Conservation (phyloP, 2,113 vertebrate genomes). For the Chaenocephalus aceratus region DNA sequence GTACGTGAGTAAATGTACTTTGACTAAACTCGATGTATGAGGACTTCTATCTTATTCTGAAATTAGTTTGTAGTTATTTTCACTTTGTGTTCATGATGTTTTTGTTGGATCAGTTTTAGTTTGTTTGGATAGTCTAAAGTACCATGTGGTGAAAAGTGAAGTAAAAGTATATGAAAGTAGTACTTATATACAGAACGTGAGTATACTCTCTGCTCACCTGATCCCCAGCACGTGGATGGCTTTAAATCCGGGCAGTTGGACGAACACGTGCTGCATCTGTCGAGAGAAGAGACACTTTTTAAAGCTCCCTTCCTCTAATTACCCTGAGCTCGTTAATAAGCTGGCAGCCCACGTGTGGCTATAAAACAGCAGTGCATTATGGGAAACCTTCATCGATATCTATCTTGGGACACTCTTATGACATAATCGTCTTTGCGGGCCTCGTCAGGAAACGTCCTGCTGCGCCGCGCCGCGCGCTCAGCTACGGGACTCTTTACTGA, state of each 20-base stretch:
- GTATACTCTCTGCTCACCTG: conserved; percentile 76
- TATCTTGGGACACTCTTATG: conserved; percentile 56
- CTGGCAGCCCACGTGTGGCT: background rate
- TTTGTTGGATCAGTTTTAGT: no score
- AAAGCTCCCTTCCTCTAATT: background rate
- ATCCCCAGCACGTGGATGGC: conserved; percentile 88
- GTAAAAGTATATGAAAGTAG: no score
- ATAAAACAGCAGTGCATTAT: background rate
- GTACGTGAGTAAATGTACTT: no score
- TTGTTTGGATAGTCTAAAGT: no score
- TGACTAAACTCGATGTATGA: no score
- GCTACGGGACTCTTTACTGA: background rate
- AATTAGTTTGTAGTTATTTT: no score
- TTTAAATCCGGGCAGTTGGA: conserved; percentile 91
- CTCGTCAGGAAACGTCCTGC: conserved; percentile 44
- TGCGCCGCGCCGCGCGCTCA: background rate
- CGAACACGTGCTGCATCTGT: conserved; percentile 91
- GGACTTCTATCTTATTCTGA: no score
- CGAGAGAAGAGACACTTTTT: conserved; percentile 21
- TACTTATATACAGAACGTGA: no score
- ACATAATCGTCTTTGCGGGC: conserved; percentile 63
- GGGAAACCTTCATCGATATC: conserved; percentile 42
- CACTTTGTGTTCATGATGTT: no score
- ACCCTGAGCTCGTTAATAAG: conserved; percentile 26
- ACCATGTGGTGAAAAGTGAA: no score